Percentiles rank a stretch among this genome's conserved stretches.
Evolutionary conservation across 2,113 vertebrate genomes (phyloP).

Genomic region (Dissostichus mawsoni): DNA sequence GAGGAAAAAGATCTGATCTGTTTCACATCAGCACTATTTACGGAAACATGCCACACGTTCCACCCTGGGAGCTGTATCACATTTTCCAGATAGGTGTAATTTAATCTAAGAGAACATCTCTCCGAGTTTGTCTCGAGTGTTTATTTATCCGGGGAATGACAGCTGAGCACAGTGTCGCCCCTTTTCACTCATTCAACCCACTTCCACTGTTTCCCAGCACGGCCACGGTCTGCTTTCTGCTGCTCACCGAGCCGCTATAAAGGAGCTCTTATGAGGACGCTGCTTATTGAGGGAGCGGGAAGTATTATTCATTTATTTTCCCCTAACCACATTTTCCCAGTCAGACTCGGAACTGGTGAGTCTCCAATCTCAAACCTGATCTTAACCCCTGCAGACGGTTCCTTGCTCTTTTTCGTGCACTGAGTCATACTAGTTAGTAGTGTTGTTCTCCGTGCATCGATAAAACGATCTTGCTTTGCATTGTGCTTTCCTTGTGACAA

Average conservation of each 20-base stretch:
- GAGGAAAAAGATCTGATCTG: conserved; percentile 10
- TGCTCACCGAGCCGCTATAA: conserved; percentile 43
- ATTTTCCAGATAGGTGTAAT: conserved; percentile 40
- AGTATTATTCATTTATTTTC: conserved; percentile 54
- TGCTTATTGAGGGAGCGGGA: conserved; percentile 35
- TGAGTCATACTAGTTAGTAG: conserved; percentile 3
- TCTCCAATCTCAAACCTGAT: conserved; percentile 40
- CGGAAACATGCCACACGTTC: conserved; percentile 5
- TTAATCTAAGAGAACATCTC: conserved; percentile 46
- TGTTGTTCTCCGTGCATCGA: conserved; percentile 5
- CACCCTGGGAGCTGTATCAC: conserved; percentile 20
- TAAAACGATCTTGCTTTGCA: neutral
- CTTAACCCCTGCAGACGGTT: conserved; percentile 27
- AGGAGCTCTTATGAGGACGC: conserved; percentile 30
- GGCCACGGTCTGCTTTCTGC: conserved; percentile 19
- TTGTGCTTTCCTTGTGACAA: neutral
- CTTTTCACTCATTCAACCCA: conserved; percentile 5
- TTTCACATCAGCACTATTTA: conserved; percentile 36
- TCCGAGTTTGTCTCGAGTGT: conserved; percentile 23
- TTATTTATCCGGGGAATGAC: conserved; percentile 39
- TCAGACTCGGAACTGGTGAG: conserved; percentile 35
- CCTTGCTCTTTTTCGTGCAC: neutral
- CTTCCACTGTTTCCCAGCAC: conserved; percentile 33
- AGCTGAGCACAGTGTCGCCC: neutral
- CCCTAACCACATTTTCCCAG: conserved; percentile 48